Evolutionary conservation across 2,888 invertebrate species (phyloP).

Genomic region (Biston betularia): DNA sequence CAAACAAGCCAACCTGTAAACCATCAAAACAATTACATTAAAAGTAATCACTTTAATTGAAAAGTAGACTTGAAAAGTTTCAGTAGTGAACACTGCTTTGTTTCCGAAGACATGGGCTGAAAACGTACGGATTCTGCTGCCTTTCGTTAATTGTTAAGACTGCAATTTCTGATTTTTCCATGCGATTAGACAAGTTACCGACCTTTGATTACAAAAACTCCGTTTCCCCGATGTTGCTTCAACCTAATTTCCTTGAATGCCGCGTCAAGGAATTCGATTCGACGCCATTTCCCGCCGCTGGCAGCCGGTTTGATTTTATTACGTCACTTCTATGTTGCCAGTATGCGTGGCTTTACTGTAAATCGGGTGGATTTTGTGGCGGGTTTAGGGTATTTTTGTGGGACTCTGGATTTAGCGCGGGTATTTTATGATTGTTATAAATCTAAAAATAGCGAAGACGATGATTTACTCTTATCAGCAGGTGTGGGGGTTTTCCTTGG

Average conservation of each 20-base stretch:
- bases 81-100: too few species aligned
- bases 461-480: constrained; percentile 18
- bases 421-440: constrained; percentile 13
- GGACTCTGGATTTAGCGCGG: constrained; percentile 11
- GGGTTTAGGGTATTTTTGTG: constrained; percentile 17
- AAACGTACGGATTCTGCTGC: neutral
- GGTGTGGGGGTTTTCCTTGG: neutral
- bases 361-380: constrained; percentile 28
- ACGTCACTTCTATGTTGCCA: constrained; percentile 47
- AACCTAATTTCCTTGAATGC: constrained; percentile 60
- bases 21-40: too few species aligned
- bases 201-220: constrained; percentile 30
- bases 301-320: constrained; percentile 59
- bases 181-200: constrained; percentile 24
- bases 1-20: too few species aligned
- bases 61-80: too few species aligned
- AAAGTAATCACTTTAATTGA: too few species aligned
- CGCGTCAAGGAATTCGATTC: constrained; percentile 59
- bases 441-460: constrained; percentile 13
- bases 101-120: neutral
- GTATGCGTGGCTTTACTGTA: constrained; percentile 22
- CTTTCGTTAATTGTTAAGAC: neutral
- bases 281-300: constrained; percentile 54
- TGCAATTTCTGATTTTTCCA: constrained; percentile 9
- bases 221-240: constrained; percentile 47